Conservation (phyloP, 2,113 vertebrate genomes). For the Barbus barbus region DNA sequence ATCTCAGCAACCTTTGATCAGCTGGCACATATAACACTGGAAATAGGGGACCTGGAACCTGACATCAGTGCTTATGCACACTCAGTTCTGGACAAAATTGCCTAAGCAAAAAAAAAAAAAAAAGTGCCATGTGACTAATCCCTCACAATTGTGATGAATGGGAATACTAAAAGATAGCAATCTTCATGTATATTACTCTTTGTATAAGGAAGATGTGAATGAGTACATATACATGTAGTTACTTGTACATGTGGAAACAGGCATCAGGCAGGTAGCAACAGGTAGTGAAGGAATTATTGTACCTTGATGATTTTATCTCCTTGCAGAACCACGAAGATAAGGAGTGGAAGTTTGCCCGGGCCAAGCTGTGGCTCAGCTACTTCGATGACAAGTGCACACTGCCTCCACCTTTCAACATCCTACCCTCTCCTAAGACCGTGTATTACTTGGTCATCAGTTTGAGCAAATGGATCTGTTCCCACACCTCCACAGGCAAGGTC, state of each 20-base stretch:
- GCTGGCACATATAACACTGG: not conserved
- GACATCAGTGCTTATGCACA: not conserved
- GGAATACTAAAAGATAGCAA: not conserved
- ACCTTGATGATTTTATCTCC: slow-evolving; percentile 36
- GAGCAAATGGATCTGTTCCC: slow-evolving; percentile 97
- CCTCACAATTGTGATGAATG: too few relatives aligned
- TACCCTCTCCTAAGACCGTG: slow-evolving; percentile 96
- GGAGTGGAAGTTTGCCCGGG: slow-evolving; percentile 98
- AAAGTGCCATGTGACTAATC: too few relatives aligned
- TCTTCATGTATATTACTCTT: not conserved
- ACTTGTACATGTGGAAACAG: not conserved
- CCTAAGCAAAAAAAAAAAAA: too few relatives aligned
- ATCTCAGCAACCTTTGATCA: not conserved
- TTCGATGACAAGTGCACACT: slow-evolving; percentile 97
- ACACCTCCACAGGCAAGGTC: slow-evolving; percentile 91
- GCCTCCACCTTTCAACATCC: slow-evolving; percentile 94
- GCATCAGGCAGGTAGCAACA: not conserved
- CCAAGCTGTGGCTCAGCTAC: slow-evolving; percentile 98
- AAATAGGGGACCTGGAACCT: too few relatives aligned
- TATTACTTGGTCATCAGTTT: slow-evolving; percentile 94
- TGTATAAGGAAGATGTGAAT: not conserved
- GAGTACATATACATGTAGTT: not conserved
- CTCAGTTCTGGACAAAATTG: not conserved
- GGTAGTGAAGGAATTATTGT: not conserved
- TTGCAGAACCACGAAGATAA: slow-evolving; percentile 96